phyloP scores from a whole-genome alignment of 2,113 vertebrate species.

The Aptenodytes patagonicus region DNA sequence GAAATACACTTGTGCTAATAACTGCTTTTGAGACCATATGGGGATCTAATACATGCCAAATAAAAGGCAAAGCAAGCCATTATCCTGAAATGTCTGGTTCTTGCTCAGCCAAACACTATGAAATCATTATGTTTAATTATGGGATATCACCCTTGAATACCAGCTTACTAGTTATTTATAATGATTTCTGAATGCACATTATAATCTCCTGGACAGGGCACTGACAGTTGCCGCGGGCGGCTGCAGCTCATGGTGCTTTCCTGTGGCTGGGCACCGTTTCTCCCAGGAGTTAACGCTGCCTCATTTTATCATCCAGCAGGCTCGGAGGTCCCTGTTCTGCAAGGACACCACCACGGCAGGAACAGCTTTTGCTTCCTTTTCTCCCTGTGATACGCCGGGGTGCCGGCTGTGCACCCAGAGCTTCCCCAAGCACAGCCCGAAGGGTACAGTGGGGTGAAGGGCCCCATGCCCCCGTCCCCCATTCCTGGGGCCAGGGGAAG shows the following conservation, averaged over 20 bases:
- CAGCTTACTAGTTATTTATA: background rate
- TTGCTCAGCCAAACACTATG: slow-evolving; percentile 24
- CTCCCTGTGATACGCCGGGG: accelerated
- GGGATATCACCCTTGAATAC: background rate
- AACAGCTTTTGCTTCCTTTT: background rate
- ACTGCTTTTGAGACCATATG: slow-evolving; percentile 26
- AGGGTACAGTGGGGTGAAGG: no score
- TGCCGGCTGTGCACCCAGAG: background rate
- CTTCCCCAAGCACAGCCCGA: background rate
- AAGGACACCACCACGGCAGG: background rate
- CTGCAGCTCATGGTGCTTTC: background rate
- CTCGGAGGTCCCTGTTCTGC: background rate
- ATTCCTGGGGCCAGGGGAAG: no score
- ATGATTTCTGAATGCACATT: background rate
- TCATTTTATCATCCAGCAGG: background rate
- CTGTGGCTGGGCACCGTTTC: background rate
- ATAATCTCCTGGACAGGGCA: background rate
- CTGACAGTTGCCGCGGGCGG: background rate
- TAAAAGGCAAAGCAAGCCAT: slow-evolving; percentile 42
- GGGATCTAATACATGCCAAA: slow-evolving; percentile 27
- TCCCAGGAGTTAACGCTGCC: background rate
- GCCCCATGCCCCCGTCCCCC: background rate
- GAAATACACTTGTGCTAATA: slow-evolving; percentile 48
- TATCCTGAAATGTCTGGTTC: slow-evolving; percentile 38
- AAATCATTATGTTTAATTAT: slow-evolving; percentile 54